phyloP scores from a whole-genome alignment of 2,888 invertebrate genomes.

The Nebria brevicollis region DNA sequence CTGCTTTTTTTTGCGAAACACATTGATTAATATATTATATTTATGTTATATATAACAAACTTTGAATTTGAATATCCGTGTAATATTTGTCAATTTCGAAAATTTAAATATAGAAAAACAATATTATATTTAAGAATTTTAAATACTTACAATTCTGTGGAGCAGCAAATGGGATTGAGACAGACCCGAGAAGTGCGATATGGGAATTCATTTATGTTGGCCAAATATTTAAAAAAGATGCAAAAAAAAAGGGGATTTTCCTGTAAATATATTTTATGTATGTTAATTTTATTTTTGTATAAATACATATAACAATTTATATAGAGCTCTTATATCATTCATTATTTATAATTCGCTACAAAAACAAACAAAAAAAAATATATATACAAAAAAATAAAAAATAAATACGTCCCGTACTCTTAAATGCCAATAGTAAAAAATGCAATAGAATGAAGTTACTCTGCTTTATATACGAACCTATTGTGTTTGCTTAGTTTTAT shows the following conservation, averaged over 20 bases:
- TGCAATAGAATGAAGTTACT: slow-evolving; percentile 48
- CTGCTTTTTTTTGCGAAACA: too few species aligned
- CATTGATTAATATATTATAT: too few species aligned
- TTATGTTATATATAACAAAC: too few species aligned
- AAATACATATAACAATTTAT: slow-evolving; percentile 54
- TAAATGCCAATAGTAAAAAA: slow-evolving; percentile 53
- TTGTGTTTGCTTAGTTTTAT: slow-evolving; percentile 6
- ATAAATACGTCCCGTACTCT: slow-evolving; percentile 50
- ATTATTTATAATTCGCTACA: slow-evolving; percentile 52
- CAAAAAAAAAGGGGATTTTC: not conserved
- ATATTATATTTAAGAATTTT: too few species aligned
- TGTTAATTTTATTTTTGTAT: slow-evolving; percentile 54
- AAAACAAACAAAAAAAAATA: slow-evolving; percentile 49
- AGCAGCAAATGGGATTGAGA: too few species aligned
- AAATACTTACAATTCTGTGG: not conserved
- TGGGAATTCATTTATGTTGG: not conserved
- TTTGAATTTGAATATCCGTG: too few species aligned
- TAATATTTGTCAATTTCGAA: too few species aligned
- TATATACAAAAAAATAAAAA: slow-evolving; percentile 49
- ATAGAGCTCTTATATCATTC: slow-evolving; percentile 51
- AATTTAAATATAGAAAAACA: too few species aligned
- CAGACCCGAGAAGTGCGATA: too few species aligned
- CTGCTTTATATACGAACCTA: slow-evolving; percentile 28
- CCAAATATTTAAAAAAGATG: not conserved
- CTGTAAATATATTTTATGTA: slow-evolving; percentile 51